Percentiles rank a stretch among this genome's conserved stretches.
phyloP scores from a whole-genome alignment of 2,113 vertebrate genomes.

The Phylloscopus trochilus region DNA sequence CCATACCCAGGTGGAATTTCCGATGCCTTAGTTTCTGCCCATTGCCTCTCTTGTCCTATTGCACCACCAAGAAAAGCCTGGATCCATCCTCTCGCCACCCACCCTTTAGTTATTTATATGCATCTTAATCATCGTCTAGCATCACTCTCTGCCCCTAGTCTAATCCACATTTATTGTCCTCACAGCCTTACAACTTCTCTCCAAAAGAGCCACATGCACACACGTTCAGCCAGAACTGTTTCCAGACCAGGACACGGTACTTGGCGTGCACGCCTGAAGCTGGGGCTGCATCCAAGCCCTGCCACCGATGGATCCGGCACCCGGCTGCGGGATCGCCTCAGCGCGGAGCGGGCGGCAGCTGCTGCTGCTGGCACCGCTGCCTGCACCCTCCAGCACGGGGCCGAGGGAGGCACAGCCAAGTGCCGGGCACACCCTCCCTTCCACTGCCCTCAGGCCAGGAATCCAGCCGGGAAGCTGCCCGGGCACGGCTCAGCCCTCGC shows the following conservation, averaged over 20 bases:
- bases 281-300: rapidly evolving
- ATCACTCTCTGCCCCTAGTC: too few species aligned
- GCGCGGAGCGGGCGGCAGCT: background rate
- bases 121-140: background rate
- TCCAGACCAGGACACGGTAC: rapidly evolving
- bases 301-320: rapidly evolving
- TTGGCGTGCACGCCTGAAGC: rapidly evolving
- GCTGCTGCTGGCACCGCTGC: rapidly evolving
- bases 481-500: rapidly evolving
- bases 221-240: rapidly evolving
- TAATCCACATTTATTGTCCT: background rate
- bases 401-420: background rate
- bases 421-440: background rate
- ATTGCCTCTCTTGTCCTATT: background rate
- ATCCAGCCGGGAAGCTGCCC: background rate
- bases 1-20: background rate
- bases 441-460: background rate
- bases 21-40: background rate
- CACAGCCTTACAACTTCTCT: background rate
- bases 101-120: background rate
- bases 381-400: rapidly evolving
- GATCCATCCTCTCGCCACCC: too few species aligned
- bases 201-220: rapidly evolving
- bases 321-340: rapidly evolving
- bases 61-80: background rate